Evolutionary conservation across 2,888 invertebrate genomes (phyloP).

Genomic region (Fragum sueziense): DNA sequence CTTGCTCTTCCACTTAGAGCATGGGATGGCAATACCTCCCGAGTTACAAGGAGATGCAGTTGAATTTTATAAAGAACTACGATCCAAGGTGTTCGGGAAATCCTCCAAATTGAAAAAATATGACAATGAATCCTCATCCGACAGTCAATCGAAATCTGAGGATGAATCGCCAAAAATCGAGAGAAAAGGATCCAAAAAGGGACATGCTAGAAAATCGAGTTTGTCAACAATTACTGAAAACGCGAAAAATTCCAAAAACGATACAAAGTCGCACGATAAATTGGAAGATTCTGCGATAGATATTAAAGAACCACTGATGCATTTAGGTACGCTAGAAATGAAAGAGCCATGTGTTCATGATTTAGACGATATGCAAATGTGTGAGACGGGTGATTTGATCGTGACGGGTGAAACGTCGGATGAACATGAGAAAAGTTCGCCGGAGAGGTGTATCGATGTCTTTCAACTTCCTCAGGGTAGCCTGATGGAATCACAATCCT

Average conservation of each 20-base stretch:
- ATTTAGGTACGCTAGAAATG: not conserved
- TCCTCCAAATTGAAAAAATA: conserved; percentile 19
- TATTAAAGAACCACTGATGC: not conserved
- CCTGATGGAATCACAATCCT: not conserved
- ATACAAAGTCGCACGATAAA: conserved; percentile 1
- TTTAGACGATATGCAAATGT: conserved; percentile 12
- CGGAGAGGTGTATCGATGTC: not conserved
- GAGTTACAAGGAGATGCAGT: conserved; percentile 74
- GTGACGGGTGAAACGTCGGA: conserved; percentile 15
- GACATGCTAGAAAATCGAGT: conserved; percentile 37
- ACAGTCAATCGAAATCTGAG: not conserved
- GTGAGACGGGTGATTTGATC: conserved; percentile 16
- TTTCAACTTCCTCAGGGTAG: not conserved
- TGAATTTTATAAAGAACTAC: conserved; percentile 46
- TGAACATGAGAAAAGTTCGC: conserved; percentile 15
- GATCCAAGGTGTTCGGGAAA: conserved; percentile 30
- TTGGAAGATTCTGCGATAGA: not conserved
- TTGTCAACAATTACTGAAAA: conserved; percentile 17
- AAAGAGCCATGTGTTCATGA: not conserved
- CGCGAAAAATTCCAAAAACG: not conserved
- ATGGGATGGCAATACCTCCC: conserved; percentile 69
- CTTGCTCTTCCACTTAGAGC: conserved; percentile 71
- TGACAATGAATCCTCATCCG: not conserved
- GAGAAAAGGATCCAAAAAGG: conserved; percentile 49
- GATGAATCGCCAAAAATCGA: conserved; percentile 30